A percentile compares a stretch with the other conserved stretches of the same genome.
Conservation (phyloP, 2,888 invertebrate species). For the Scotopteryx bipunctaria region DNA sequence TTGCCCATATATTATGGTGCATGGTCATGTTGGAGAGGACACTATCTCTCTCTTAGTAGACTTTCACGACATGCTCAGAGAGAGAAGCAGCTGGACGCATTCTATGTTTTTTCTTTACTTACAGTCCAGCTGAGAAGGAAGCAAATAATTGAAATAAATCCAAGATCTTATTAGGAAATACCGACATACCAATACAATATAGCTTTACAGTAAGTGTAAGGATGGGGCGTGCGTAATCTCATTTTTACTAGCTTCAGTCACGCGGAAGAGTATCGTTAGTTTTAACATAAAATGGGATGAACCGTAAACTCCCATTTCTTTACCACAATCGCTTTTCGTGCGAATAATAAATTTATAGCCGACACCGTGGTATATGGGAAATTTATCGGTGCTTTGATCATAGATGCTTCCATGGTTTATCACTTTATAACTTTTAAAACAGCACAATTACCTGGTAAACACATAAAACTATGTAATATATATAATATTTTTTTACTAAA, state of each 20-base stretch:
- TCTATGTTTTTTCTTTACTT: no score
- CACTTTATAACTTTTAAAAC: not conserved
- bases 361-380: slow-evolving; percentile 8
- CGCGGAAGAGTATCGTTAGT: slow-evolving; percentile 9
- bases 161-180: no score
- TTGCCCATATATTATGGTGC: no score
- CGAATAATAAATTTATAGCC: slow-evolving; percentile 21
- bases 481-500: no score
- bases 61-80: no score
- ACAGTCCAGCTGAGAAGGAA: no score
- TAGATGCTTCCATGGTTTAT: not conserved
- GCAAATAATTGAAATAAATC: no score
- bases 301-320: slow-evolving; percentile 15
- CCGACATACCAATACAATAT: not conserved
- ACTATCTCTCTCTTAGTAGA: no score
- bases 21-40: no score
- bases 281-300: slow-evolving; percentile 20
- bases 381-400: slow-evolving; percentile 19
- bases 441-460: no score
- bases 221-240: slow-evolving; percentile 3
- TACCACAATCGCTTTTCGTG: slow-evolving; percentile 8
- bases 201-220: not conserved
- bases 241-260: slow-evolving; percentile 1
- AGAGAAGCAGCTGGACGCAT: no score
- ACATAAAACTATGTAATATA: no score